phyloP scores from a whole-genome alignment of 2,797 vertebrate genomes.

The Argya squamiceps region DNA sequence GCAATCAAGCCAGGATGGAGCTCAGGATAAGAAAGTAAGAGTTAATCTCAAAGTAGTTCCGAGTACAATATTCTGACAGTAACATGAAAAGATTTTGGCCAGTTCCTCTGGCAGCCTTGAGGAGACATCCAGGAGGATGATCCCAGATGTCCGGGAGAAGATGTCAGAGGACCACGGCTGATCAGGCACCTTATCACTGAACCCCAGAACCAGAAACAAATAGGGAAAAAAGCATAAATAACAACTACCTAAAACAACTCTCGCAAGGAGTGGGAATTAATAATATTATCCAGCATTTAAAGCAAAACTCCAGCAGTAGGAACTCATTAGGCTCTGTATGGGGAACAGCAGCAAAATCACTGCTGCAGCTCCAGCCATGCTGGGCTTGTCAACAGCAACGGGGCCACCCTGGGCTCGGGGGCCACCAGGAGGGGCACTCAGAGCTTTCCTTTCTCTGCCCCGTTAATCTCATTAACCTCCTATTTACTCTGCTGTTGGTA shows the following conservation, averaged over 20 bases:
- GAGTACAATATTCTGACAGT: background rate
- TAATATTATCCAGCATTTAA: background rate
- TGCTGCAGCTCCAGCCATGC: background rate
- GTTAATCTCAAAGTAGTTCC: background rate
- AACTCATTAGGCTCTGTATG: constrained; percentile 11
- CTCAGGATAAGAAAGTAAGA: background rate
- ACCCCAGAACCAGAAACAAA: background rate
- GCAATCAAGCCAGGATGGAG: background rate
- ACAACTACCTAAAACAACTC: background rate
- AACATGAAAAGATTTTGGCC: background rate
- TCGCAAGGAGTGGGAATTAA: constrained; percentile 4
- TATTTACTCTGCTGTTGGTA: constrained; percentile 33
- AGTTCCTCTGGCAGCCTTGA: background rate
- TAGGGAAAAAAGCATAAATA: background rate
- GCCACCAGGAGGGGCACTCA: background rate
- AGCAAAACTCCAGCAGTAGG: constrained; percentile 21
- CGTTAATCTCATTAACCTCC: constrained; percentile 17
- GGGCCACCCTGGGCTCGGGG: background rate
- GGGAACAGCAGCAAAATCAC: constrained; percentile 18
- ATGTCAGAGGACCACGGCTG: background rate
- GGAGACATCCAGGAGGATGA: background rate
- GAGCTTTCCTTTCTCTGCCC: background rate
- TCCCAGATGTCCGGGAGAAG: background rate
- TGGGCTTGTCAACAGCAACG: background rate
- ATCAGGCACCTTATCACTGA: background rate